Base-by-base conservation (phyloP, 2,888 invertebrate genomes). In the Ormyrus rosae region DNA sequence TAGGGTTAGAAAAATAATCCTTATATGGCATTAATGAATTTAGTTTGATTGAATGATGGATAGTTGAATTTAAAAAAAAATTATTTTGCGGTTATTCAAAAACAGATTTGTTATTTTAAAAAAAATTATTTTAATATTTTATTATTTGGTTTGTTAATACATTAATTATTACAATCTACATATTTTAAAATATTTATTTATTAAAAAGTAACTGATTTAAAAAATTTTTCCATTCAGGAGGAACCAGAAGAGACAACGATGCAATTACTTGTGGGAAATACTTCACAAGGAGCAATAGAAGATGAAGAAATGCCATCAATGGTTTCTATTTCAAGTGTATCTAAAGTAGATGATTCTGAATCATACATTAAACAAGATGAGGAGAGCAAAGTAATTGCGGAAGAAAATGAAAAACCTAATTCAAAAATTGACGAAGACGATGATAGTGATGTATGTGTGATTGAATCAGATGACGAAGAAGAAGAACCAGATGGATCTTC, bases 271-370 rank as follows among this genome's bases (percentile, higher is more conserved):
- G n/a, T 50, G 8, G 34, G 9, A 13, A 64, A 70, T 7, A 48
- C 51, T 9, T 68, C 73, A 34, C 50, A 61, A 5, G 61, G 64
- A 19, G 72, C 63, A n/a, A 80, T 81, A 86, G 89, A 90, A 55
- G 89, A 89, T 69, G 89, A 88, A 75, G 88, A 89, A 76, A 89
- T 88, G 89, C 88, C 88, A 10, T 86, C 88, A 0, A 88, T 86
- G 68, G 84, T 87, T 45, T 86, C 86, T 5, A 82, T 86, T 19
- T 86, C 87, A 3, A 87, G 84, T 56, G 83, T 84, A 0, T 85
- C 86, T 7, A 85, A 81, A 48, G 85, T 83, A 11, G 86, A 87
- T 9, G 86, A 87, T 13, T 83, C 84, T 11, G 84, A 76, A 34
- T 67, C 56, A 2, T 55, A 81, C 50, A 74, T 81, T 0, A 63